Evolutionary conservation across 2,888 invertebrate genomes (phyloP).

Genomic region (Polyploca ridens): DNA sequence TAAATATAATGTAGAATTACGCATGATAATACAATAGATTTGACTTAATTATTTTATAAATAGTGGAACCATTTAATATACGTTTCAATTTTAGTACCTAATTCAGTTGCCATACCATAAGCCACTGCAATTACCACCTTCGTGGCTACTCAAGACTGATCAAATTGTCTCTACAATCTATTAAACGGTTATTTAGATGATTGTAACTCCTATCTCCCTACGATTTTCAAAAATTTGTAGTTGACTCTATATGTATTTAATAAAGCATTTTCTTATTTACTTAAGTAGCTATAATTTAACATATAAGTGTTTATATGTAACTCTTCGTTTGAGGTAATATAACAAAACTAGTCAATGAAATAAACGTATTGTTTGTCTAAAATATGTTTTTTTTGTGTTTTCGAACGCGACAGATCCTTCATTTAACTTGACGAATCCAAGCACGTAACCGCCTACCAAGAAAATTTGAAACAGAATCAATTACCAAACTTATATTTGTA

Average conservation of each 20-base stretch:
- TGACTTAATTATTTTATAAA: not conserved
- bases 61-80: not conserved
- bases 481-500: too few relatives aligned
- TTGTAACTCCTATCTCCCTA: not conserved
- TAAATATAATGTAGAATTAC: not conserved
- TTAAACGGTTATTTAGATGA: not conserved
- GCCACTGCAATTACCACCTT: not conserved
- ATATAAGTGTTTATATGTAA: slow-evolving; percentile 12
- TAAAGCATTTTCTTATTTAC: not conserved
- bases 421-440: too few relatives aligned
- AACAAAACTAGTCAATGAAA: slow-evolving; percentile 49
- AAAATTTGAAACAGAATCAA: too few relatives aligned
- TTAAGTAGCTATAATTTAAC: slow-evolving; percentile 1
- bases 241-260: not conserved
- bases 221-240: not conserved
- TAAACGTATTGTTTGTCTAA: slow-evolving; percentile 48
- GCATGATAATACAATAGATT: not conserved
- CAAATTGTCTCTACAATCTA: not conserved
- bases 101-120: not conserved
- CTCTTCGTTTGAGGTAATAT: slow-evolving; percentile 27
- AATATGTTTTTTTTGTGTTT: slow-evolving; percentile 27
- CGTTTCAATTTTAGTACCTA: not conserved
- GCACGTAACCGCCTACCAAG: not conserved
- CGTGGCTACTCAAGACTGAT: not conserved
- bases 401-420: slow-evolving; percentile 1